A percentile compares a stretch with the other conserved stretches of the same genome.
These are phyloP conservation scores for Vollenhovia emeryi DNA, from an alignment of 1,140 invertebrate species.

Conservation along the genomic window DNA sequence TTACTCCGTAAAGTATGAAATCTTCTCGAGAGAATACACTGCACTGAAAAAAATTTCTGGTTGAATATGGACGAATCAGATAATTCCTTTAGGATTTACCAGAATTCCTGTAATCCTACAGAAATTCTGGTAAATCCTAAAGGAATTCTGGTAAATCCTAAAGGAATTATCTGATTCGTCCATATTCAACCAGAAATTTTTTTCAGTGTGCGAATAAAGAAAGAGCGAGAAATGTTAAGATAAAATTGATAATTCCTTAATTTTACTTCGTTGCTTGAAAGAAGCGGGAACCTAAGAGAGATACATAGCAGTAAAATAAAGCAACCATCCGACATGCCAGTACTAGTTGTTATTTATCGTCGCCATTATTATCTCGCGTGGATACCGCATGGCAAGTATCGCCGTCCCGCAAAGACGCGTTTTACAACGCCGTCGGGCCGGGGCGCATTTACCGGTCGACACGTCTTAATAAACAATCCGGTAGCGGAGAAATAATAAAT, in stretches of 20 bases:
- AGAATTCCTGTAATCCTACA: no score
- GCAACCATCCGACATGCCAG: background rate
- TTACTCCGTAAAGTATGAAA: background rate
- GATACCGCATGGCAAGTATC: conserved; percentile 1
- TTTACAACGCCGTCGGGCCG: background rate
- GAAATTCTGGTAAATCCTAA: no score
- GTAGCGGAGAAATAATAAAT: conserved; percentile 46
- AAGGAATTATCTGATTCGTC: no score
- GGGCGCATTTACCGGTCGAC: conserved; percentile 8
- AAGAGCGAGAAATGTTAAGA: background rate
- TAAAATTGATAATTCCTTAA: background rate
- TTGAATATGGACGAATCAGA: no score
- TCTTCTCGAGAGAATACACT: background rate
- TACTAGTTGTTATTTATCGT: conserved; percentile 33
- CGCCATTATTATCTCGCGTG: conserved; percentile 11
- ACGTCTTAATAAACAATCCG: conserved; percentile 47
- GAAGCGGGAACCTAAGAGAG: background rate
- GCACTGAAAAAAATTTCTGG: no score
- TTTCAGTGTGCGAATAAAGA: no score
- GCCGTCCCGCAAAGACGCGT: conserved; percentile 3
- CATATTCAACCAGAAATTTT: no score
- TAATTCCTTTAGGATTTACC: no score
- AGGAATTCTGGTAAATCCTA: no score
- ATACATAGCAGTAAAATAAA: background rate
- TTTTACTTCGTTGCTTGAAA: background rate